Evolutionary conservation across 2,113 vertebrate species (phyloP), one percentile per base, ranked within the genome.

Genomic region (Aegithalos caudatus): DNA sequence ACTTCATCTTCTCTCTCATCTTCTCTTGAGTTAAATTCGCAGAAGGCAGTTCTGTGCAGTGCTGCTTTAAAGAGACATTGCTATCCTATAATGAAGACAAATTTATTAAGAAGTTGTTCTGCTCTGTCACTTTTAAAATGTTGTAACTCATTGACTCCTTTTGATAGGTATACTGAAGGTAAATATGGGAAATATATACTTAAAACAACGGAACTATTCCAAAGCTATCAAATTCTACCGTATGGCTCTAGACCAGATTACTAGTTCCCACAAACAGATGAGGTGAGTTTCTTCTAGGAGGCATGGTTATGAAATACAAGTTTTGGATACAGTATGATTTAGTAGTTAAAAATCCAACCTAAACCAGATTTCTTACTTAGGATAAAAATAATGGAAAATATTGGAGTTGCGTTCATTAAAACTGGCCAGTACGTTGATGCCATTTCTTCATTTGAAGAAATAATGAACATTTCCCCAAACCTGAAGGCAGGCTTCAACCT

Each of bases 381-480:
- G 97, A 99, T 99, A 96, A 99, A 99, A 97, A 99, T 99, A 96
- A 99, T 99, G 99, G 98, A 99, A 98, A 99, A 99, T 78, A 99
- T 99, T 22, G 99, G 99, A n/a, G 96, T 99, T 77, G 98, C 99
- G 1, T 99, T 99, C 93, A 97, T 99, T 93, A 98, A 98, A 92
- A 98, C 99, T 88, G 99, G 99, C 73, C 99, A 99, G 62, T 99
- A 99, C 33, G 80, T 98, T 2, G 99, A 99, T 60, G 99, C 99
- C 53, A 98, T 99, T 82, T 99, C 98, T 54, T 99, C 99, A 16
- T 99, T 99, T 65, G 99, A 99, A 92, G 98, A 99, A 92, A 99
- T 99, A 94, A 99, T 99, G 99, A 98, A 97, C 25, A 98, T 97
- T 92, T 99, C 98, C 38, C 99, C 99, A 80, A 99, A 98, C 93